Evolutionary conservation across 2,888 invertebrate species (phyloP).

Genomic region (Lampropteryx suffumata): DNA sequence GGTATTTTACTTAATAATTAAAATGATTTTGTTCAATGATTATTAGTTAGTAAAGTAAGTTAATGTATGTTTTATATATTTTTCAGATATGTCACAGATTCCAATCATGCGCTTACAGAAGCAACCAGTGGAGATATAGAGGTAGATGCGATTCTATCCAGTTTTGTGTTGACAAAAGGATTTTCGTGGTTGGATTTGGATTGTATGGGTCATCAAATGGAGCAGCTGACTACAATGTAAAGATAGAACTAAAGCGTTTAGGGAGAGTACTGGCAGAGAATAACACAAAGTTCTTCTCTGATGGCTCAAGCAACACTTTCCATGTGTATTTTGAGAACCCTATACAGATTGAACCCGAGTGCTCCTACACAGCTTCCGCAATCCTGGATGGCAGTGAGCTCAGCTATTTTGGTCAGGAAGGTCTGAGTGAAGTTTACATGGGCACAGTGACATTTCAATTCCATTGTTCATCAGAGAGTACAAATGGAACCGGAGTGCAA

Average conservation of each 20-base stretch:
- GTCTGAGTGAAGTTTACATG: constrained; percentile 96
- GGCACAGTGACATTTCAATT: constrained; percentile 98
- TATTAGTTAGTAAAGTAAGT: too few relatives aligned
- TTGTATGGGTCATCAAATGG: constrained; percentile 98
- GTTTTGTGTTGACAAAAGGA: constrained; percentile 96
- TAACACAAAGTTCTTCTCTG: constrained; percentile 96
- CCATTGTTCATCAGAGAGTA: constrained; percentile 98
- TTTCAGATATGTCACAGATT: constrained; percentile 95
- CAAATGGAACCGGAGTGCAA: constrained; percentile 98
- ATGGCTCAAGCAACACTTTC: constrained; percentile 97
- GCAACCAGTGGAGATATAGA: constrained; percentile 98
- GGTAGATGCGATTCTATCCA: constrained; percentile 98
- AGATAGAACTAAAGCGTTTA: constrained; percentile 95
- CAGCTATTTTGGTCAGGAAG: constrained; percentile 98
- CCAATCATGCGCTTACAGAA: constrained; percentile 97
- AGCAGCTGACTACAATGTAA: constrained; percentile 96
- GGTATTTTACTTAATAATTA: constrained; percentile 69
- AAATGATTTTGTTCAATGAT: too few relatives aligned
- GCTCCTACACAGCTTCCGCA: constrained; percentile 97
- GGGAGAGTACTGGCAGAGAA: constrained; percentile 95
- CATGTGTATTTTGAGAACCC: constrained; percentile 92
- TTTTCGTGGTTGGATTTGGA: constrained; percentile 98
- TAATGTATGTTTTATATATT: constrained; percentile 6
- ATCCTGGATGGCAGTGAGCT: constrained; percentile 96
- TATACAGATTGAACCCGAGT: constrained; percentile 95